These are phyloP conservation scores for Emys orbicularis DNA, from an alignment of 2,797 vertebrate species.

Conservation along the genomic window DNA sequence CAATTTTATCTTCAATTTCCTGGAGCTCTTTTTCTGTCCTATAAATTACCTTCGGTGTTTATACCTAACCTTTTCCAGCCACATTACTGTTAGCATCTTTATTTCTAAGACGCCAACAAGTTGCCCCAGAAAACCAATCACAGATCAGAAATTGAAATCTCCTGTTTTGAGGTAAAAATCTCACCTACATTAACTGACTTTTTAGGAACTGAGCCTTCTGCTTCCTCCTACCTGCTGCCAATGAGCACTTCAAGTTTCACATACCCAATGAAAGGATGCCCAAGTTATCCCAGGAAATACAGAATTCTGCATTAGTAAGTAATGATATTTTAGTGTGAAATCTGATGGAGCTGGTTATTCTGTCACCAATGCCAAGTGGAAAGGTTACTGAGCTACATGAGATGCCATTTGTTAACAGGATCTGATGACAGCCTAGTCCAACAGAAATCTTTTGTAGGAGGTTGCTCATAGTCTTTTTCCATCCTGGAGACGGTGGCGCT, in stretches of 20 bases:
- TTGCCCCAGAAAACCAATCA: neutral
- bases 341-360: fast-evolving
- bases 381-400: fast-evolving
- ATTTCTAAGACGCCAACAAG: neutral
- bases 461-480: neutral
- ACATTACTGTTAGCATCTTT: neutral
- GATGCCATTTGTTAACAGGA: neutral
- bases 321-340: neutral
- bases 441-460: neutral
- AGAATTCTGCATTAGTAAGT: neutral
- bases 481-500: neutral
- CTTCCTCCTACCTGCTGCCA: neutral
- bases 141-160: neutral
- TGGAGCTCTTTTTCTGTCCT: neutral
- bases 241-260: neutral
- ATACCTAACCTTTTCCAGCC: neutral
- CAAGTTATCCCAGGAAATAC: neutral
- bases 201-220: neutral
- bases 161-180: neutral
- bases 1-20: neutral
- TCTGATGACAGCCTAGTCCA: neutral
- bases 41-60: neutral
- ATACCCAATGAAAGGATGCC: neutral
- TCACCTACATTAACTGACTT: neutral
- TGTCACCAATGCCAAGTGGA: neutral